Conservation (phyloP, 2,888 invertebrate genomes). For the Catonia carolina region DNA sequence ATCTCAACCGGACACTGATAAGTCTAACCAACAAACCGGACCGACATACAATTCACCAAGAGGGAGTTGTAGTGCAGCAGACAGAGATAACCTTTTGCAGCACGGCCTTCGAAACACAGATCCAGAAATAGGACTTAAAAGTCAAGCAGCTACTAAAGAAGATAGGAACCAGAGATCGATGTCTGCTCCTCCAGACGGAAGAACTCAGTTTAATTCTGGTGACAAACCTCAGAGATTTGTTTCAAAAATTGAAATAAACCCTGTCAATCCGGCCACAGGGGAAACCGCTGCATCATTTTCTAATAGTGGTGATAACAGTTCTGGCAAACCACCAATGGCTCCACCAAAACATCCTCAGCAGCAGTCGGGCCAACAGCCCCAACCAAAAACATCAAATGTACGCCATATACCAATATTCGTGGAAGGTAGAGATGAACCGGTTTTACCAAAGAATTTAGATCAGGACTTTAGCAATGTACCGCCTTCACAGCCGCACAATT, state of each 20-base stretch:
- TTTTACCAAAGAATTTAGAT: constrained; percentile 54
- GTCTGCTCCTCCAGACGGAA: constrained; percentile 57
- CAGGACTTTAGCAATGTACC: constrained; percentile 24
- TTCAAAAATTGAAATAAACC: constrained; percentile 37
- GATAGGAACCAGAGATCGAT: constrained; percentile 61
- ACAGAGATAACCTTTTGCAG: constrained; percentile 40
- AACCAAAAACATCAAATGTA: constrained; percentile 44
- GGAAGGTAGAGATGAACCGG: constrained; percentile 75
- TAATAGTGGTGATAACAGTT: constrained; percentile 36
- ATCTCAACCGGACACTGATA: constrained; percentile 38
- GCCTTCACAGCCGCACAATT: constrained; percentile 21
- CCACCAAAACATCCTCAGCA: constrained; percentile 36
- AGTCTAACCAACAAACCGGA: too few relatives aligned
- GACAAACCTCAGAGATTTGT: constrained; percentile 39
- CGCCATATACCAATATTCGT: constrained; percentile 84
- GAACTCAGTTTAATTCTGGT: constrained; percentile 36
- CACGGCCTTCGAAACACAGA: constrained; percentile 70
- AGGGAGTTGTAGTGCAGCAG: not conserved
- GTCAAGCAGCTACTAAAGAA: constrained; percentile 47
- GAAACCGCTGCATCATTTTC: constrained; percentile 39
- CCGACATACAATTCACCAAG: constrained; percentile 23
- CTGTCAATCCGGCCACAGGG: constrained; percentile 39
- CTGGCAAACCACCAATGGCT: constrained; percentile 42
- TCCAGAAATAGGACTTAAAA: constrained; percentile 56
- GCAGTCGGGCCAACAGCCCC: constrained; percentile 19